A percentile compares a stretch with the other conserved stretches of the same genome.
Conservation (phyloP, 30 jellyfish, hydroid and myxozoan species). For the Hydractinia symbiolongicarpus region DNA sequence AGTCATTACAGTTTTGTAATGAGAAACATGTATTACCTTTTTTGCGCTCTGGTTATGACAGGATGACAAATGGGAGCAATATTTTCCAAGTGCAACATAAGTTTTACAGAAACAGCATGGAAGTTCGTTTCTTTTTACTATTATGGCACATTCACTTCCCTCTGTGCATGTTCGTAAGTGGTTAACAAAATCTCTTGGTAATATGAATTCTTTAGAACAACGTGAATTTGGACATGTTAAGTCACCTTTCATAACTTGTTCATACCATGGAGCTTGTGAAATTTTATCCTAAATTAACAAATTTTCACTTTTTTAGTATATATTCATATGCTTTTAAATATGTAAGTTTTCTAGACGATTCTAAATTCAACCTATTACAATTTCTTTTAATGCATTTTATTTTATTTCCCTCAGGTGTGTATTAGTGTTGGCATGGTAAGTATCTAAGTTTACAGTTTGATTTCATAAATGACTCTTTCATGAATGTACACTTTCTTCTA, state of each 20-base stretch:
- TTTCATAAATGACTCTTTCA: too few relatives aligned
- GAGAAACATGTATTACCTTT: neutral
- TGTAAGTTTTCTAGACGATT: too few relatives aligned
- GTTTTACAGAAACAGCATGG: constrained; percentile 28
- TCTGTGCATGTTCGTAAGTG: constrained; percentile 35
- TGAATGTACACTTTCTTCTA: too few relatives aligned
- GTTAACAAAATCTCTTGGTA: constrained; percentile 18
- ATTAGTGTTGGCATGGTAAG: too few relatives aligned
- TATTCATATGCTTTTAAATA: too few relatives aligned
- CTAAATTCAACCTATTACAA: too few relatives aligned
- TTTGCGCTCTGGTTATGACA: constrained; percentile 4
- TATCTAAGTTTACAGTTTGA: too few relatives aligned
- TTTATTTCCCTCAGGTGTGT: too few relatives aligned
- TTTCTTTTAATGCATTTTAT: too few relatives aligned
- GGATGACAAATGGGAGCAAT: constrained; percentile 15
- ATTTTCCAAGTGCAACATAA: constrained; percentile 15
- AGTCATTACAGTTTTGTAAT: too few relatives aligned
- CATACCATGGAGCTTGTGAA: constrained; percentile 19
- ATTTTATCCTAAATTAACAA: neutral
- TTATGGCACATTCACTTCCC: constrained; percentile 6
- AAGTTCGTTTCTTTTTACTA: constrained; percentile 5
- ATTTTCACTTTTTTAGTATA: too few relatives aligned
- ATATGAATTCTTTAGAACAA: constrained; percentile 25
- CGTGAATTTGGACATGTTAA: constrained; percentile 35
- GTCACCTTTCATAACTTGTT: constrained; percentile 25